Base-by-base conservation (phyloP, 2,888 invertebrate genomes). In the Argyresthia albistria region DNA sequence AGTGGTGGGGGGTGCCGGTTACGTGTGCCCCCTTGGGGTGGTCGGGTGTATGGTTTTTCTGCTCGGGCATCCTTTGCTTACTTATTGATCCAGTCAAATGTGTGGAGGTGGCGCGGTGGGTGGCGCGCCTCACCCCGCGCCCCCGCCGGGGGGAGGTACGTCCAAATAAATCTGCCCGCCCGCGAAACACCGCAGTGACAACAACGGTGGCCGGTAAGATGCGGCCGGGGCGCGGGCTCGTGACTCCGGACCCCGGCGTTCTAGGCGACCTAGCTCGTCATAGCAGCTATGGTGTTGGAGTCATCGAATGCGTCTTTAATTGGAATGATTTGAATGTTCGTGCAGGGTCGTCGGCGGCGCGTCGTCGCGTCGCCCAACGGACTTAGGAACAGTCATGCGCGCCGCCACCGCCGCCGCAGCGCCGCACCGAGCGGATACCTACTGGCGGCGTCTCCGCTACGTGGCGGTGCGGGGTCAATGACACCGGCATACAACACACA, bases 51-150 rank as follows among this genome's bases (percentile, higher is more conserved):
- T 88, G 88, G 88, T 88, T 88, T 88, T 88, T 88, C 88, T 88
- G 82, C 88, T 88, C 88, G 86, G 88, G 87, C 88, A 88, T 88
- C 88, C 88, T 88, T 88, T 88, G 88, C 88, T 88, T 88, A 88
- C 88, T 88, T 88, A 88, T 88, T 88, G 88, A 88, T 88, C 88
- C 88, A 88, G 88, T 88, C 88, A 88, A 88, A 88, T 88, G 88
- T 88, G 84, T 84, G 88, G 86, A 86, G 84, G 86, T 81, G 81
- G 80, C 82, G 81, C 78, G 78, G 82, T 79, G 83, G 84, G 80
- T 77, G 79, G 84, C 70, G 69, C 77, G 73, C 79, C 81, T 77
- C 69, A 60, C 77, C 79, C 79, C 79, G 72, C 75, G 64, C 68
- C 71, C 75, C 78, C 73, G 81, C 72, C 74, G 64, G 66, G 72